Percentiles rank a stretch among this genome's conserved stretches.
phyloP scores from a whole-genome alignment of 2,888 invertebrate species.

The Amphipyra berbera region DNA sequence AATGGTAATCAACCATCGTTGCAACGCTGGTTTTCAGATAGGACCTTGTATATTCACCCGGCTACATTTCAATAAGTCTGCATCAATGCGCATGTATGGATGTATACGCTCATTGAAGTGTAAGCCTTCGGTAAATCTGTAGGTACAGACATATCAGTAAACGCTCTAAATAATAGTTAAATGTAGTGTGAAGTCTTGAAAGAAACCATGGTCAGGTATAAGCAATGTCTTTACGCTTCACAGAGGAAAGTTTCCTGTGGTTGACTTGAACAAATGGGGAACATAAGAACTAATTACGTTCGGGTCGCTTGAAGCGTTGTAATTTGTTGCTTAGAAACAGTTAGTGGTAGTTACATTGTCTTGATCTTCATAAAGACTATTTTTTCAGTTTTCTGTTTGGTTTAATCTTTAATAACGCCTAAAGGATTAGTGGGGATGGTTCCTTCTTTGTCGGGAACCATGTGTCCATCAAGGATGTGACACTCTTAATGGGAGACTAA shows the following conservation, averaged over 20 bases:
- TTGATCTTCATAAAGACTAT: background rate
- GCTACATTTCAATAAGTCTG: too few relatives aligned
- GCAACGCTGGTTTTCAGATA: too few relatives aligned
- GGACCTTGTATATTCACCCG: too few relatives aligned
- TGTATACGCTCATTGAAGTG: too few relatives aligned
- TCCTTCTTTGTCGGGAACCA: too few relatives aligned
- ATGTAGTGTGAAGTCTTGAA: background rate
- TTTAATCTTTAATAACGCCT: background rate
- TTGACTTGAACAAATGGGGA: slow-evolving; percentile 37
- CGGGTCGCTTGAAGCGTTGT: slow-evolving; percentile 3
- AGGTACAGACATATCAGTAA: background rate
- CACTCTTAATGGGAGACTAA: too few relatives aligned
- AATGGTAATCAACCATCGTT: too few relatives aligned
- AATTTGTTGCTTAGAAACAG: slow-evolving; percentile 20
- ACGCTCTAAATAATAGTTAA: slow-evolving; percentile 5
- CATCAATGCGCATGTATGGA: too few relatives aligned
- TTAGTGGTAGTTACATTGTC: background rate
- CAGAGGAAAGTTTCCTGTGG: slow-evolving; percentile 25
- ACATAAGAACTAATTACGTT: slow-evolving; percentile 31
- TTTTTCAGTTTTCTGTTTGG: slow-evolving; percentile 4
- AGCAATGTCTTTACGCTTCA: slow-evolving; percentile 10
- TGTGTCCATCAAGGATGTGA: too few relatives aligned
- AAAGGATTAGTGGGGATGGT: too few relatives aligned
- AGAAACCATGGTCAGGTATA: background rate
- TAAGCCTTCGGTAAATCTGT: background rate